These are phyloP conservation scores for Parazoanthus atlanticus DNA, from an alignment of 92 coral and sea anemone species.

Conservation along the genomic window DNA sequence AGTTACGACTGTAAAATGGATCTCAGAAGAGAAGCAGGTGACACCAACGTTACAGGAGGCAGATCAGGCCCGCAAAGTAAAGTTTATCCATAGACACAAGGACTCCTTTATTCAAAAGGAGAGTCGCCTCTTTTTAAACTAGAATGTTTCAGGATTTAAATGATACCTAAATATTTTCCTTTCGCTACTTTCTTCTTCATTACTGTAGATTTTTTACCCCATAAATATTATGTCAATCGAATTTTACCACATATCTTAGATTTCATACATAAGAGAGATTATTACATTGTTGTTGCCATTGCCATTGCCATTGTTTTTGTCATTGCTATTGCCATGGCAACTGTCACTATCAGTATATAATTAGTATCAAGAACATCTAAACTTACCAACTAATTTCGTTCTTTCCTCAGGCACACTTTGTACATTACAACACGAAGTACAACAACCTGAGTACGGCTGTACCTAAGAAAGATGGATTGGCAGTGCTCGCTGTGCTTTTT, in stretches of 20 bases:
- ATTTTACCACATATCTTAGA: background rate
- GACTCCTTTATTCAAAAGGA: background rate
- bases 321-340: background rate
- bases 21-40: background rate
- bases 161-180: too few relatives aligned
- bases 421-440: background rate
- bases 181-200: too few relatives aligned
- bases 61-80: background rate
- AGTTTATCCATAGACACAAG: background rate
- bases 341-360: background rate
- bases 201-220: too few relatives aligned
- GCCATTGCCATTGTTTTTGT: background rate
- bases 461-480: background rate
- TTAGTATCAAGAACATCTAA: background rate
- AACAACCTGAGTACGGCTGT: background rate
- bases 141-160: too few relatives aligned
- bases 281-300: background rate
- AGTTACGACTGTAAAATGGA: background rate
- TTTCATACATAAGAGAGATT: background rate
- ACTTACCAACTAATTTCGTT: background rate
- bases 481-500: slow-evolving; percentile 4
- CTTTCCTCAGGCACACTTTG: background rate
- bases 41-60: background rate
- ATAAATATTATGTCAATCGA: background rate
- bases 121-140: background rate